A percentile compares a stretch with the other conserved stretches of the same genome.
phyloP scores from a whole-genome alignment of 2,888 invertebrate genomes.

The Spatulosminthurus flaviceps region DNA sequence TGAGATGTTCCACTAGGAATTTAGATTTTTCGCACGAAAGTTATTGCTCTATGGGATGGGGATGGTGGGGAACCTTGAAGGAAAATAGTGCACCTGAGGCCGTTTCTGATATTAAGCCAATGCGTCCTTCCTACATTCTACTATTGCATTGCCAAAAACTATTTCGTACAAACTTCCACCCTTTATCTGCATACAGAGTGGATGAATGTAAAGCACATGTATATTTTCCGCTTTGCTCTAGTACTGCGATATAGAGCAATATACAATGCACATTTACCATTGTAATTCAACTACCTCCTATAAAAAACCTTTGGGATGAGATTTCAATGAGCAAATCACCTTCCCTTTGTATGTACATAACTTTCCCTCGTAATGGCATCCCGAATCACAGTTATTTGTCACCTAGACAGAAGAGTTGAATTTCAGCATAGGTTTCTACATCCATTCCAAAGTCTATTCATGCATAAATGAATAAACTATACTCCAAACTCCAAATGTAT shows the following conservation, averaged over 20 bases:
- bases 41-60: conserved; percentile 23
- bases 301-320: background rate
- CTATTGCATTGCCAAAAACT: no score
- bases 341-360: background rate
- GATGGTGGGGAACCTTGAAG: background rate
- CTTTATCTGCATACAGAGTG: no score
- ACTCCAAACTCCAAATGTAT: no score
- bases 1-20: background rate
- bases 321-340: conserved; percentile 14
- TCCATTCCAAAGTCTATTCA: background rate
- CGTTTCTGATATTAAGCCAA: background rate
- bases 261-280: no score
- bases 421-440: background rate
- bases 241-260: no score
- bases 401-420: background rate
- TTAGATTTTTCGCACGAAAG: conserved; percentile 28
- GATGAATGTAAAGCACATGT: no score
- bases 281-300: no score
- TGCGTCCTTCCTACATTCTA: background rate
- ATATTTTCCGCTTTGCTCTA: no score
- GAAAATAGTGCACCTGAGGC: conserved; percentile 11
- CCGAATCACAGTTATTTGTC: background rate
- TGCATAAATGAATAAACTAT: no score
- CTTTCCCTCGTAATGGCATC: no score
- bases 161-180: no score